A percentile compares a stretch with the other conserved stretches of the same genome.
These are phyloP conservation scores for Zaprionus ornatus DNA, from an alignment of 1,140 invertebrate species.

Conservation along the genomic window DNA sequence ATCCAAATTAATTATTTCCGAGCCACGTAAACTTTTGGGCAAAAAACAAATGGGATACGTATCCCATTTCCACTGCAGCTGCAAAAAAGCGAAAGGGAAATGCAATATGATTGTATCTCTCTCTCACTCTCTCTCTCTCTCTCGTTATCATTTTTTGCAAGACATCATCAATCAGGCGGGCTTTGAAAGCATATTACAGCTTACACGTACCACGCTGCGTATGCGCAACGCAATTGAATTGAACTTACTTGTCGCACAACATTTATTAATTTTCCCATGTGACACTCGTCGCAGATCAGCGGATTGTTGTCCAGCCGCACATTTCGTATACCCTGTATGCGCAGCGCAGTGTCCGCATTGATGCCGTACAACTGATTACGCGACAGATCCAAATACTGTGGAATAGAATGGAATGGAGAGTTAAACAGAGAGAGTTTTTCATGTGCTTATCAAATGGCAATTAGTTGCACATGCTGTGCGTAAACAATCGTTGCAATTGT, in stretches of 20 bases:
- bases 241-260: constrained; percentile 81
- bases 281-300: constrained; percentile 88
- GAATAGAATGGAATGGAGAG: constrained; percentile 26
- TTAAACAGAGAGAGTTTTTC: background rate
- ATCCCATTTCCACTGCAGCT: constrained; percentile 82
- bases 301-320: constrained; percentile 87
- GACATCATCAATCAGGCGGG: constrained; percentile 46
- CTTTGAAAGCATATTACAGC: constrained; percentile 64
- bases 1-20: constrained; percentile 82
- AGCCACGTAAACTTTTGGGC: constrained; percentile 77
- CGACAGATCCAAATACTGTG: constrained; percentile 86
- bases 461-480: constrained; percentile 46
- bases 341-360: constrained; percentile 84
- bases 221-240: constrained; percentile 20
- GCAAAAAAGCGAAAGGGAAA: background rate
- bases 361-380: constrained; percentile 86
- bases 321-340: constrained; percentile 84
- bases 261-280: constrained; percentile 84
- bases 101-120: background rate
- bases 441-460: constrained; percentile 60
- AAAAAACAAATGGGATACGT: constrained; percentile 83
- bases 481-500: constrained; percentile 19
- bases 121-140: background rate
- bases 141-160: constrained; percentile 1
- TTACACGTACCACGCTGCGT: constrained; percentile 15